Percentiles rank a stretch among this genome's conserved stretches.
Conservation (phyloP, 2,888 invertebrate species). For the Orgyia antiqua region DNA sequence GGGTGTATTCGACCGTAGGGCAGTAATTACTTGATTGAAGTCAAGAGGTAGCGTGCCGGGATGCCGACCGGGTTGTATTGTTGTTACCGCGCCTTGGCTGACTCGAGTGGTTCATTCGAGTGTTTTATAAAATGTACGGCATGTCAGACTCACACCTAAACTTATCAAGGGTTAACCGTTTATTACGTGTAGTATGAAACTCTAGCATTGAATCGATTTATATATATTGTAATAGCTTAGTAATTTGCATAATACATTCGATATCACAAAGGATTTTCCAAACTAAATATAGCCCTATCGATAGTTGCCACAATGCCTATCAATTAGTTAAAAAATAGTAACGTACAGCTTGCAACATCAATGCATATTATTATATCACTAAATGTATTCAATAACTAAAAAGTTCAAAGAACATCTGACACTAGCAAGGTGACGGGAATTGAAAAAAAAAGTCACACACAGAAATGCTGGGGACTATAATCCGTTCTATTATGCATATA, state of each 20-base stretch:
- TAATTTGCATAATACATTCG: slow-evolving; percentile 26
- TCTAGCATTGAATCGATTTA: slow-evolving; percentile 2
- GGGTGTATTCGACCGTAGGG: slow-evolving; percentile 71
- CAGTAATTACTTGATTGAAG: slow-evolving; percentile 77
- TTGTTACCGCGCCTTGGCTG: slow-evolving; percentile 44
- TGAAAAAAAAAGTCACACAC: slow-evolving; percentile 56
- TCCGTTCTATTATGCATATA: slow-evolving; percentile 76
- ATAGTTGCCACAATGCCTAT: slow-evolving; percentile 38
- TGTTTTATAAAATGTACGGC: slow-evolving; percentile 55
- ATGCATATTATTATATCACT: slow-evolving; percentile 62
- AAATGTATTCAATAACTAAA: slow-evolving; percentile 42
- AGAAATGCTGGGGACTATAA: slow-evolving; percentile 60
- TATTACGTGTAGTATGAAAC: slow-evolving; percentile 13
- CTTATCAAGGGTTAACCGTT: slow-evolving; percentile 66
- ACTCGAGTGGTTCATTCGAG: slow-evolving; percentile 41
- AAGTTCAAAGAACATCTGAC: slow-evolving; percentile 58
- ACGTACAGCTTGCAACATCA: slow-evolving; percentile 49
- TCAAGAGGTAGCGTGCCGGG: slow-evolving; percentile 74
- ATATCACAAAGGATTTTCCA: slow-evolving; percentile 26
- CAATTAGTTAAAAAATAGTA: slow-evolving; percentile 51
- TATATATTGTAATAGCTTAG: slow-evolving; percentile 7
- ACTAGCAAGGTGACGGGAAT: slow-evolving; percentile 68
- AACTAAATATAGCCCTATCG: slow-evolving; percentile 35
- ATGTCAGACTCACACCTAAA: slow-evolving; percentile 62
- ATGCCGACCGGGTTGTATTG: slow-evolving; percentile 58